Evolutionary conservation across 2,113 vertebrate genomes (phyloP).

Genomic region (Eptatretus burgeri): DNA sequence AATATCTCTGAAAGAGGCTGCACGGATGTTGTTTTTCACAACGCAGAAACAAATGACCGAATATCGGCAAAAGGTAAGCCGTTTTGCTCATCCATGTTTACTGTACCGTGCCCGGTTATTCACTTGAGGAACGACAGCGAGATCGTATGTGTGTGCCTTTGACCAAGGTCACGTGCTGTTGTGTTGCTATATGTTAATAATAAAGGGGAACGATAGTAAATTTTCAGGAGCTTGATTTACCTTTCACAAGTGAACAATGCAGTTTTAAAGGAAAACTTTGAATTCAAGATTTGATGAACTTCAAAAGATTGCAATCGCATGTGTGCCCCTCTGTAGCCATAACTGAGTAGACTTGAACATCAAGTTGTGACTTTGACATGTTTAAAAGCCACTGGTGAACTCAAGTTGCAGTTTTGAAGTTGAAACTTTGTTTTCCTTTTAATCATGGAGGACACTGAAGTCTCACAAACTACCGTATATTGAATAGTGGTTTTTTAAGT

Average conservation of each 20-base stretch:
- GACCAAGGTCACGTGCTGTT: neutral
- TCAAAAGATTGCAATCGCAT: too few relatives aligned
- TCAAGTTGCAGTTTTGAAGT: too few relatives aligned
- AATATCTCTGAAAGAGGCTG: conserved; percentile 51
- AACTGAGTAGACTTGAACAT: too few relatives aligned
- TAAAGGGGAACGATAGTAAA: neutral
- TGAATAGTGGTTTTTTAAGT: too few relatives aligned
- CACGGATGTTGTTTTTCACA: conserved; percentile 52
- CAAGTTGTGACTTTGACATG: too few relatives aligned
- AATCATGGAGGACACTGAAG: too few relatives aligned
- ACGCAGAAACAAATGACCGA: conserved; percentile 67
- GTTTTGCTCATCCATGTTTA: neutral
- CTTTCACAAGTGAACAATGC: neutral
- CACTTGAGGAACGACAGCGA: neutral
- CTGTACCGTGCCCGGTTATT: neutral
- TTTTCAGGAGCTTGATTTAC: neutral
- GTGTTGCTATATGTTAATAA: neutral
- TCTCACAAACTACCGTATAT: too few relatives aligned
- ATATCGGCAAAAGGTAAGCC: conserved; percentile 51
- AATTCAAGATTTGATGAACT: too few relatives aligned
- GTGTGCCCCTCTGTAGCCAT: too few relatives aligned
- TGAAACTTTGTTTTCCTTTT: too few relatives aligned
- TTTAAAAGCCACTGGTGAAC: too few relatives aligned
- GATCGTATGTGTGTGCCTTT: neutral
- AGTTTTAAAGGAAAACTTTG: too few relatives aligned